phyloP scores from a whole-genome alignment of 2,888 invertebrate species.

The Itoplectis maculator region DNA sequence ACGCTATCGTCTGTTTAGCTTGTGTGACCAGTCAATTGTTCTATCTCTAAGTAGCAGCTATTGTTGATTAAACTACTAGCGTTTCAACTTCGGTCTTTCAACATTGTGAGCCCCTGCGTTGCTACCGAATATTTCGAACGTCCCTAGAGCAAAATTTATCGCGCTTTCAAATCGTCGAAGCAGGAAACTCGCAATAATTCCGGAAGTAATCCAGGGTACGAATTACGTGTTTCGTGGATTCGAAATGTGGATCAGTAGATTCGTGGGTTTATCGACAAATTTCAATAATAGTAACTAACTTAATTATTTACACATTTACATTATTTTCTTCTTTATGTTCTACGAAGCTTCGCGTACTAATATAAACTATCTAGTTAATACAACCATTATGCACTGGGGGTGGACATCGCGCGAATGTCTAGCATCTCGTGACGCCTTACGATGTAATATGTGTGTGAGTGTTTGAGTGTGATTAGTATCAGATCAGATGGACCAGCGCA shows the following conservation, averaged over 20 bases:
- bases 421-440: constrained; percentile 64
- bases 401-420: constrained; percentile 56
- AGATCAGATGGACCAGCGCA: constrained; percentile 67
- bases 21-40: constrained; percentile 34
- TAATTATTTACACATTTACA: constrained; percentile 77
- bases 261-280: constrained; percentile 50
- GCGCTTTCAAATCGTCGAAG: constrained; percentile 52
- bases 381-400: constrained; percentile 73
- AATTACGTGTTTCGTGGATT: constrained; percentile 56
- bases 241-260: constrained; percentile 39
- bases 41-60: constrained; percentile 50
- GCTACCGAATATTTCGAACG: constrained; percentile 36
- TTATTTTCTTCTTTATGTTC: constrained; percentile 54
- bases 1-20: constrained; percentile 38
- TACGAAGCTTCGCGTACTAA: constrained; percentile 64
- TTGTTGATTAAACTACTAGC: constrained; percentile 39
- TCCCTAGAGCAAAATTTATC: constrained; percentile 11
- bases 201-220: neutral
- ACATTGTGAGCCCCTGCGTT: neutral
- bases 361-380: constrained; percentile 67
- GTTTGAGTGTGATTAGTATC: constrained; percentile 25
- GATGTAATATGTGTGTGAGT: constrained; percentile 22
- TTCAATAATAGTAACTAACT: constrained; percentile 64
- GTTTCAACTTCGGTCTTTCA: constrained; percentile 35
- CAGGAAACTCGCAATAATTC: constrained; percentile 8